Evolutionary conservation across 2,113 vertebrate genomes (phyloP), one percentile per base, ranked within the genome.

Genomic region (Cnemophilus loriae): DNA sequence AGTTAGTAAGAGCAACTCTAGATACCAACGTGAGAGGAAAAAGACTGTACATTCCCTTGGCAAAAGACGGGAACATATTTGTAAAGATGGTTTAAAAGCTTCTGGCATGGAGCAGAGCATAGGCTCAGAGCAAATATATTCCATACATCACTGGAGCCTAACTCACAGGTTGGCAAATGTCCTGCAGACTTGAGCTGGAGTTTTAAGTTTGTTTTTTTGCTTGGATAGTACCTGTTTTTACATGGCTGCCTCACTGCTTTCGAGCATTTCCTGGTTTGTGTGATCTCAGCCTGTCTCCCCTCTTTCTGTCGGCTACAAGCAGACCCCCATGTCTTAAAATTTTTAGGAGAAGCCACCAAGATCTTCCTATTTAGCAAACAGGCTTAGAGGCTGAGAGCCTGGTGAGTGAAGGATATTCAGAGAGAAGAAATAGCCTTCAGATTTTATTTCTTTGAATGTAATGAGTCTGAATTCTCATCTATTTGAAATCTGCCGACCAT

Each of bases 41-140:
- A 97, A 91, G 89, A 7, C 93, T 93, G 86, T 32, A 78, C 67
- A 87, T 92, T 87, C 91, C 42, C 89, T 92, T 97, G 95, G 96
- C 95, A 96, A 84, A 92, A 74, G 94, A 81, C 47, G 89, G 96
- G 94, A 96, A 97, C 94, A 95, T 96, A 95, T 95, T 97, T 96
- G 73, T 84, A 78, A 95, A 92, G 94, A 95, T 93, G 94, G 93
- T 87, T 97, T 95, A 82, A 95, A 95, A 95, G 91, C 73, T 91
- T 89, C 93, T 96, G 95, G 93, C 95, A 60, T 7, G 37, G 33
- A 89, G 64, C 91, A 91, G 73, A 84, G 73, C 30, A 18, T 50
- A 77, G 95, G 64, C 90, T 95, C 89, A 89, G 90, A 89, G 93
- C 55, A 96, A 96, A 95, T 95, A 91, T 97, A 95, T 95, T 96